Evolutionary conservation across 2,888 invertebrate genomes (phyloP).

Genomic region (Drosophila algonquin): DNA sequence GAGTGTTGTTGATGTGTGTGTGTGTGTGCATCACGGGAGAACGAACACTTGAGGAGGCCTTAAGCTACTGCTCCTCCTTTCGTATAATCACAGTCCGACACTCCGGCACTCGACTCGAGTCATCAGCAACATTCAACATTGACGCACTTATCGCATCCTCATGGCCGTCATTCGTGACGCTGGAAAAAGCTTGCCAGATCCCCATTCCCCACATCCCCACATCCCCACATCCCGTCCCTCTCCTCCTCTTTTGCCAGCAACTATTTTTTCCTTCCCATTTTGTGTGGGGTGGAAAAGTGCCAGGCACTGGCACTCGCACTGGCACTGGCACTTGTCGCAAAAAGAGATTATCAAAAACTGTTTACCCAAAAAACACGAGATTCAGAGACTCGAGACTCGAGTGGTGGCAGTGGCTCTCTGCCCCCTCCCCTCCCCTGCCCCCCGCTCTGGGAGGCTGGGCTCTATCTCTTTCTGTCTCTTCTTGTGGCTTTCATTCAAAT

Average conservation of each 20-base stretch:
- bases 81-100: slow-evolving; percentile 63
- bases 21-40: slow-evolving; percentile 46
- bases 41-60: slow-evolving; percentile 44
- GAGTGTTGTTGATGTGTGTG: slow-evolving; percentile 7
- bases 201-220: background rate
- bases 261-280: background rate
- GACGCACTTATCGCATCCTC: slow-evolving; percentile 43
- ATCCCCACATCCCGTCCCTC: too few species aligned
- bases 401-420: slow-evolving; percentile 17
- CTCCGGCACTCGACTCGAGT: slow-evolving; percentile 12
- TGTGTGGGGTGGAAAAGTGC: slow-evolving; percentile 37
- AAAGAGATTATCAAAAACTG: slow-evolving; percentile 73
- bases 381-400: slow-evolving; percentile 40
- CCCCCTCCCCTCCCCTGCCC: background rate
- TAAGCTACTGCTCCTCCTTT: slow-evolving; percentile 29
- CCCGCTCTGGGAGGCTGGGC: too few species aligned
- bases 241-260: slow-evolving; percentile 6
- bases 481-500: slow-evolving; percentile 21
- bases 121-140: slow-evolving; percentile 51
- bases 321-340: background rate
- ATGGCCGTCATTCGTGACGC: slow-evolving; percentile 57
- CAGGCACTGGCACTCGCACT: slow-evolving; percentile 45
- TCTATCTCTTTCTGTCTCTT: background rate
- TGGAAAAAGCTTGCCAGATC: slow-evolving; percentile 31
- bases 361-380: slow-evolving; percentile 48